A percentile compares a stretch with the other conserved stretches of the same genome.
phyloP scores from a whole-genome alignment of 2,113 vertebrate species.

The Grallaria varia region DNA sequence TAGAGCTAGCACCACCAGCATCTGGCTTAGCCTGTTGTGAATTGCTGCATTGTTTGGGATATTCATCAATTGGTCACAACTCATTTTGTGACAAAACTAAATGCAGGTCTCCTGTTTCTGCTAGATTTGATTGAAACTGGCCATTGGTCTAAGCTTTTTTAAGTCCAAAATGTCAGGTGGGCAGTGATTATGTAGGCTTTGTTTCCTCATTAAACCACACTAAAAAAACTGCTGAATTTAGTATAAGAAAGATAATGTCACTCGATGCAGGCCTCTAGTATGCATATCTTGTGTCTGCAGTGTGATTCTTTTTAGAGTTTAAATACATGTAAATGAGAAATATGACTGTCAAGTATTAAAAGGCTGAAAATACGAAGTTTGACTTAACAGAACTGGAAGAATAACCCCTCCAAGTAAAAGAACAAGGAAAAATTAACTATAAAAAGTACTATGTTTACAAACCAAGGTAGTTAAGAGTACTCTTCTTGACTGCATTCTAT shows the following conservation, averaged over 20 bases:
- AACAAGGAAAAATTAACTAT: background rate
- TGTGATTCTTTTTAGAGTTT: background rate
- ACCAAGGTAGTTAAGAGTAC: background rate
- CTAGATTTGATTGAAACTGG: background rate
- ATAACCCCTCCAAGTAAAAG: background rate
- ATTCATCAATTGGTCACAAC: background rate
- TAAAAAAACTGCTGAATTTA: background rate
- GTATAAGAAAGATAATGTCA: background rate
- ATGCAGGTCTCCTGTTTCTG: background rate
- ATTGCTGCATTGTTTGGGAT: background rate
- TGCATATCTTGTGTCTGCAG: accelerated
- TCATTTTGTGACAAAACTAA: background rate
- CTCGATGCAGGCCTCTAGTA: background rate
- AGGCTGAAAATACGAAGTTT: background rate
- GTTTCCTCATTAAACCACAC: background rate
- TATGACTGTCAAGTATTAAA: background rate
- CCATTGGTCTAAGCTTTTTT: background rate
- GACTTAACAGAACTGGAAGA: background rate
- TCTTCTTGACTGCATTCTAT: background rate
- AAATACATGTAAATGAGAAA: background rate
- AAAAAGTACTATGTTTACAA: background rate
- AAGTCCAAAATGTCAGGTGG: background rate
- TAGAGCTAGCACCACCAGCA: background rate
- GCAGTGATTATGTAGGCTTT: background rate
- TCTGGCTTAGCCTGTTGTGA: background rate